Percentiles rank a stretch among this genome's conserved stretches.
These are phyloP conservation scores for Littorina saxatilis DNA, from an alignment of 1,140 invertebrate genomes.

Conservation along the genomic window DNA sequence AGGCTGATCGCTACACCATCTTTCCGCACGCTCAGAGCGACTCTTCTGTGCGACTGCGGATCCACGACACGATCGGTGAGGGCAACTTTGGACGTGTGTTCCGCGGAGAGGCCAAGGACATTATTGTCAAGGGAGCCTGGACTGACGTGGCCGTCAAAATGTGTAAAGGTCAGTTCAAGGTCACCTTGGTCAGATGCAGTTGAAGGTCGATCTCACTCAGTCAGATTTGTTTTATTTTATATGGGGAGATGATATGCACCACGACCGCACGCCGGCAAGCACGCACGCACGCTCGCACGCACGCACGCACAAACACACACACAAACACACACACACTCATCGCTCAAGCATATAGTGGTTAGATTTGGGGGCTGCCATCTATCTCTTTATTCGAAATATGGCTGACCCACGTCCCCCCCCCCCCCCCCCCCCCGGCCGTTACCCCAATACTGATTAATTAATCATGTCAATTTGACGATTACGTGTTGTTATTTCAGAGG, in stretches of 20 bases:
- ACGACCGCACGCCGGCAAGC: too few relatives aligned
- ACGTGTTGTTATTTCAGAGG: constrained; percentile 41
- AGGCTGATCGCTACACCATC: constrained; percentile 18
- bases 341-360: neutral
- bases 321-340: neutral
- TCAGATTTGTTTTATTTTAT: too few relatives aligned
- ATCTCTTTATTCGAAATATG: too few relatives aligned
- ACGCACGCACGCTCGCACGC: neutral
- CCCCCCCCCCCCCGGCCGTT: too few relatives aligned
- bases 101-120: constrained; percentile 56
- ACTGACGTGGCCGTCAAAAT: constrained; percentile 61
- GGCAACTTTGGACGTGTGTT: constrained; percentile 63
- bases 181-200: too few relatives aligned
- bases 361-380: too few relatives aligned
- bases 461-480: too few relatives aligned
- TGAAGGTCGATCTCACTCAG: too few relatives aligned
- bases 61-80: constrained; percentile 48
- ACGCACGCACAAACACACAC: constrained; percentile 6
- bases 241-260: too few relatives aligned
- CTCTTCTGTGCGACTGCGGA: constrained; percentile 15
- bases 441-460: too few relatives aligned
- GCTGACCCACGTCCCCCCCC: too few relatives aligned
- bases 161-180: constrained; percentile 51
- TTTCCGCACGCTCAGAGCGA: constrained; percentile 18
- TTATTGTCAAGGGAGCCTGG: constrained; percentile 54